These are phyloP conservation scores for Laticauda colubrina DNA, from an alignment of 2,113 vertebrate species.

Conservation along the genomic window DNA sequence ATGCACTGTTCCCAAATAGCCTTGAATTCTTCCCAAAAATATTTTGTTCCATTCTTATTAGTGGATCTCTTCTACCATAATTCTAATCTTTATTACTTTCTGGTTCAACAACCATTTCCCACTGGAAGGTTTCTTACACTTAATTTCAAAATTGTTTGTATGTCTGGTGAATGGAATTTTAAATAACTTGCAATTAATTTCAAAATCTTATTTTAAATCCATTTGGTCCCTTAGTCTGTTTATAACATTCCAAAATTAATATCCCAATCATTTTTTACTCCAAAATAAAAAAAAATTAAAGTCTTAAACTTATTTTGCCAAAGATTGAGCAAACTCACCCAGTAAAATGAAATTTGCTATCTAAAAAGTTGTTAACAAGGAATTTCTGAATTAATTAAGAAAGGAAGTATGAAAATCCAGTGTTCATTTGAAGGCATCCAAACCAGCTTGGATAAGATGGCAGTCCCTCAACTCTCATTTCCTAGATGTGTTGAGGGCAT, in stretches of 20 bases:
- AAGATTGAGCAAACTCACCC: neutral
- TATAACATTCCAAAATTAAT: neutral
- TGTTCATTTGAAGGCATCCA: neutral
- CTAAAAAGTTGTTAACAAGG: neutral
- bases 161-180: neutral
- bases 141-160: no score
- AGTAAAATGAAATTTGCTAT: neutral
- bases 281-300: neutral
- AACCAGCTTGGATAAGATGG: neutral
- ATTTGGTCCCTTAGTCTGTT: neutral
- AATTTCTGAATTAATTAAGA: neutral
- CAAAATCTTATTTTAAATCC: neutral
- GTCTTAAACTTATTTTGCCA: neutral
- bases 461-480: neutral
- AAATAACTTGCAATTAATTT: neutral
- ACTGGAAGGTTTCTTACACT: no score
- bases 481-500: neutral
- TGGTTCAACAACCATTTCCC: no score
- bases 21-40: no score
- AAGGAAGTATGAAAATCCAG: neutral
- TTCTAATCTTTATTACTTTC: no score
- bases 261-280: neutral
- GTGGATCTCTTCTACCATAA: no score
- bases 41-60: no score
- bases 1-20: no score